Conservation (phyloP, 2,888 invertebrate genomes). For the Blastobasis adustella region DNA sequence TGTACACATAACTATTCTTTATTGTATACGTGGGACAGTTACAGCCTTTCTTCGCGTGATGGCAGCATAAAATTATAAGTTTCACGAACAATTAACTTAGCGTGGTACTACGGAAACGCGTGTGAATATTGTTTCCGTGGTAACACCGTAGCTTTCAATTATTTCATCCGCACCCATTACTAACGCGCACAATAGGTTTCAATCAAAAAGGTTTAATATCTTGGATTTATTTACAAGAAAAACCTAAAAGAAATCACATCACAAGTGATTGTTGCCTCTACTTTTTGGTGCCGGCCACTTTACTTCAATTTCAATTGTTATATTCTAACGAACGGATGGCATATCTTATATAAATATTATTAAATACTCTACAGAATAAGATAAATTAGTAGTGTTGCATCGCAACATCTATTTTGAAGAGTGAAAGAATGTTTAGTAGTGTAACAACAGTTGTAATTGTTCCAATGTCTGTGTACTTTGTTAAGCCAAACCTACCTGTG, state of each 20-base stretch:
- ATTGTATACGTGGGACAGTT: no score
- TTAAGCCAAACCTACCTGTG: background rate
- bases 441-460: background rate
- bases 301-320: no score
- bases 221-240: no score
- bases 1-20: no score
- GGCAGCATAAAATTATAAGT: conserved; percentile 10
- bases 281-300: background rate
- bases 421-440: background rate
- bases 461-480: background rate
- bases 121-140: background rate
- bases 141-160: conserved; percentile 7
- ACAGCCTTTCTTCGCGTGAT: no score
- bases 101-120: background rate
- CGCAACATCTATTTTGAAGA: no score
- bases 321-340: no score
- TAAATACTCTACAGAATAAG: no score
- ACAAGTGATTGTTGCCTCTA: no score
- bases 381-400: background rate
- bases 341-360: no score
- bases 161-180: conserved; percentile 36
- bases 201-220: no score
- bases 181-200: conserved; percentile 33
- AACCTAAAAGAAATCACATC: no score
- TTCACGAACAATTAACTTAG: conserved; percentile 8